Evolutionary conservation across 1,140 invertebrate species (phyloP).

Genomic region (Drosophila eugracilis): DNA sequence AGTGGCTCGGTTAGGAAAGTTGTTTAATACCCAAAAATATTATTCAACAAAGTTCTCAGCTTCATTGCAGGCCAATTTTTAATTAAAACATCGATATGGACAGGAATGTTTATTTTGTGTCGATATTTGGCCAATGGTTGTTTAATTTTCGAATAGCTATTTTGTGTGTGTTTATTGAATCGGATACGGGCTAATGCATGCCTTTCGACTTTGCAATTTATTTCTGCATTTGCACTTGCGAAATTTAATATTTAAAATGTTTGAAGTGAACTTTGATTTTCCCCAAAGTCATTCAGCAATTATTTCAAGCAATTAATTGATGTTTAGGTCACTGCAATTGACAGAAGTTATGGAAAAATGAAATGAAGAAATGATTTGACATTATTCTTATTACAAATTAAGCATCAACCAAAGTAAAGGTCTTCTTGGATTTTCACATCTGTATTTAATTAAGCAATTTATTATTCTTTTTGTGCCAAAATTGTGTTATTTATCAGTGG

Average conservation of each 20-base stretch:
- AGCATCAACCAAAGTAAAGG: neutral
- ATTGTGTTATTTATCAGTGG: too few species aligned
- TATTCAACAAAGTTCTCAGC: conserved; percentile 18
- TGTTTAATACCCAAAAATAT: conserved; percentile 15
- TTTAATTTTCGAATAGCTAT: neutral
- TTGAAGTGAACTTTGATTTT: neutral
- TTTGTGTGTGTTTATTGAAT: neutral
- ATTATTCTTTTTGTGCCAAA: neutral
- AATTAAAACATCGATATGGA: conserved; percentile 6
- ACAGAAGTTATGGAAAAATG: too few species aligned
- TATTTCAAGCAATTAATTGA: too few species aligned
- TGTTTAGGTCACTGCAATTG: too few species aligned
- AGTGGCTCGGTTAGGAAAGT: conserved; percentile 24
- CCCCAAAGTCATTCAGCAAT: neutral
- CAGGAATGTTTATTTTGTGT: neutral
- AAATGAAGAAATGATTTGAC: too few species aligned
- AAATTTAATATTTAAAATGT: neutral
- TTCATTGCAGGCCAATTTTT: neutral
- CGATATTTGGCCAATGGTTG: neutral
- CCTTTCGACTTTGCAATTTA: neutral
- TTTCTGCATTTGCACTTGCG: neutral
- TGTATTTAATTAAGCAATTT: neutral
- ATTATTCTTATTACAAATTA: neutral
- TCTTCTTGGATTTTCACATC: neutral
- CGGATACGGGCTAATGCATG: neutral